Evolutionary conservation across 2,797 vertebrate genomes (phyloP).

Genomic region (Peromyscus eremicus): DNA sequence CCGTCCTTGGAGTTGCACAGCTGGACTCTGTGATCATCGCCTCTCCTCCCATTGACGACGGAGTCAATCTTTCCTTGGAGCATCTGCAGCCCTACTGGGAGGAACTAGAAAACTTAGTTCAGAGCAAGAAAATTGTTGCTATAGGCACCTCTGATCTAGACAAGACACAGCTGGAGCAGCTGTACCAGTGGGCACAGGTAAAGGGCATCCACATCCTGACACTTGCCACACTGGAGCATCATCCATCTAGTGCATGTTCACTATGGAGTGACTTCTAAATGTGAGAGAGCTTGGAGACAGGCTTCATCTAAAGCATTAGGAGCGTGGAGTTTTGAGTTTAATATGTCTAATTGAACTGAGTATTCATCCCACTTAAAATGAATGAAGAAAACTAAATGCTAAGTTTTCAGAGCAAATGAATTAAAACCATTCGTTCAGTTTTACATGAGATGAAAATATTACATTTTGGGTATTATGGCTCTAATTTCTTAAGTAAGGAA

Average conservation of each 20-base stretch:
- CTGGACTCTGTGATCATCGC: constrained; percentile 98
- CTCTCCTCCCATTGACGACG: constrained; percentile 92
- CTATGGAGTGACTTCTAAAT: not conserved
- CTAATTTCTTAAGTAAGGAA: constrained; percentile 55
- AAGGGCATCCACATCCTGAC: constrained; percentile 34
- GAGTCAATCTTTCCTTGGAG: constrained; percentile 91
- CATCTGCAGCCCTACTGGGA: constrained; percentile 97
- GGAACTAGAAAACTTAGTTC: constrained; percentile 95
- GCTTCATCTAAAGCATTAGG: not conserved
- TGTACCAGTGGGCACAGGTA: constrained; percentile 98
- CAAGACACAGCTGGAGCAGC: constrained; percentile 96
- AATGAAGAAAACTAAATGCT: constrained; percentile 13
- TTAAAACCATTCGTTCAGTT: constrained; percentile 46
- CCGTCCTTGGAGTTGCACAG: constrained; percentile 94
- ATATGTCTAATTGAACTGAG: constrained; percentile 30
- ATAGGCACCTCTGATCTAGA: constrained; percentile 99
- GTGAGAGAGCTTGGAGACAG: not conserved
- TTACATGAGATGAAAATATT: constrained; percentile 40
- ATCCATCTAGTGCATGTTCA: not conserved
- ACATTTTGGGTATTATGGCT: constrained; percentile 25
- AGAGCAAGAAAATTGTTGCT: constrained; percentile 93
- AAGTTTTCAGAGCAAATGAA: constrained; percentile 19
- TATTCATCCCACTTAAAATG: constrained; percentile 50
- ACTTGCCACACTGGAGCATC: not conserved
- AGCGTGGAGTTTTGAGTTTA: not conserved